Percentiles rank a stretch among this genome's conserved stretches.
Conservation (phyloP, 2,113 vertebrate genomes). For the Solea solea region DNA sequence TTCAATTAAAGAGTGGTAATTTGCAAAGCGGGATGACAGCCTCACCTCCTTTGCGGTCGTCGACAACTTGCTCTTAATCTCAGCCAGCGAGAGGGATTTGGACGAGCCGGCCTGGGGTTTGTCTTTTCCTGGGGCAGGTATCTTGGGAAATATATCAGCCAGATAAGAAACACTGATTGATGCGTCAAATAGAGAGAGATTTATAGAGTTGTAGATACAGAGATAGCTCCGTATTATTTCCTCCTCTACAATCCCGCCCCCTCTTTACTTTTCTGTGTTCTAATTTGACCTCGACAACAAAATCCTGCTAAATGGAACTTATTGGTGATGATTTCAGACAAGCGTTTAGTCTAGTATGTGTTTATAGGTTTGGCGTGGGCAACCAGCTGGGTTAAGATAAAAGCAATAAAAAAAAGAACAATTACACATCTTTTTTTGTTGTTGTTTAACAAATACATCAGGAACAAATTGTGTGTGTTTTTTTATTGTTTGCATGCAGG, state of each 20-base stretch:
- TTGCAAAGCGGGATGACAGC: slow-evolving; percentile 36
- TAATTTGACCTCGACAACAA: not conserved
- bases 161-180: slow-evolving; percentile 44
- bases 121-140: slow-evolving; percentile 70
- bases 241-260: not conserved
- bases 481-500: slow-evolving; percentile 74
- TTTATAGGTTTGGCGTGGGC: slow-evolving; percentile 61
- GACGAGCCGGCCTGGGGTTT: slow-evolving; percentile 72
- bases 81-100: slow-evolving; percentile 69
- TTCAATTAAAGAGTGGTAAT: slow-evolving; percentile 33
- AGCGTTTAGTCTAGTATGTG: slow-evolving; percentile 51
- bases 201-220: slow-evolving; percentile 31
- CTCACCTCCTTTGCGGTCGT: slow-evolving; percentile 77
- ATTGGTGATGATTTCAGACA: slow-evolving; percentile 2
- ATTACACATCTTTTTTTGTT: slow-evolving; percentile 67
- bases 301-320: not conserved
- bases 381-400: slow-evolving; percentile 71
- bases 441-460: slow-evolving; percentile 65
- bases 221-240: slow-evolving; percentile 27
- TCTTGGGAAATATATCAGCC: slow-evolving; percentile 59
- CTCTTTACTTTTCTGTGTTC: not conserved
- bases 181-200: slow-evolving; percentile 35
- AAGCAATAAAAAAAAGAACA: slow-evolving; percentile 65
- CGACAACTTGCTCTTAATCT: slow-evolving; percentile 80
- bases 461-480: slow-evolving; percentile 73